Base-by-base conservation (phyloP, 2,113 vertebrate genomes). In the Vulpes vulpes region DNA sequence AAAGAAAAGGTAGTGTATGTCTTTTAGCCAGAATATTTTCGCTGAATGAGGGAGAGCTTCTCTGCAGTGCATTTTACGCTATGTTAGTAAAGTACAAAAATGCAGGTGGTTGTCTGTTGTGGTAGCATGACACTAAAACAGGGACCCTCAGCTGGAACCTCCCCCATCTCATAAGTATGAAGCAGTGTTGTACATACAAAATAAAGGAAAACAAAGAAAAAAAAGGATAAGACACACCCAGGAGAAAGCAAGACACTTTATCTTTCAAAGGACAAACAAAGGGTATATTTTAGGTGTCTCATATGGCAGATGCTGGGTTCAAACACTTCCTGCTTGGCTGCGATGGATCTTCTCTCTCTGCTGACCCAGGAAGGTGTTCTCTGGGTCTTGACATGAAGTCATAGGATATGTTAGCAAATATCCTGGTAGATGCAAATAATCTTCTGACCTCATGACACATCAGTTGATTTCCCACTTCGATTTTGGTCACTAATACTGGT, bases 61-160 rank as follows among this genome's bases (percentile, higher is more conserved):
- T 87, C 49, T 64, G 11, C 10, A 73, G 25, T 69, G 19, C 22
- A 32, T 86, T 82, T 69, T 91, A 27, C 79, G 64, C 51, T 87
- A 32, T 65, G 94, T 95, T 53, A 95, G 43, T 93, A 62, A 69
- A 94, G 30, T 55, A 59, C 25, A 53, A 35, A 94, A 92, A 57
- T 25, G n/a, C 55, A 83, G 19, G 53, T 49, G 3, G 19, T 30
- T 82, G 30, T 22, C 87, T 93, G 7, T 32, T 32, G 11, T 49
- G 23, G 30, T 35, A 20, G 14, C 14, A 53, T 64, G n/a, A 69
- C 15, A 71, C 38, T 43, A 25, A 64, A 76, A 88, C 19, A 65
- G 14, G 43, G 95, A 22, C 76, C 25, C 19, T 74, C 55, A 38
- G 5, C 60, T 35, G 43, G 51, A 22, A 7, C 38, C 17, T 35